Evolutionary conservation across 1,140 invertebrate species (phyloP), one percentile per base, ranked within the genome.

Genomic region (Hestina assimilis): DNA sequence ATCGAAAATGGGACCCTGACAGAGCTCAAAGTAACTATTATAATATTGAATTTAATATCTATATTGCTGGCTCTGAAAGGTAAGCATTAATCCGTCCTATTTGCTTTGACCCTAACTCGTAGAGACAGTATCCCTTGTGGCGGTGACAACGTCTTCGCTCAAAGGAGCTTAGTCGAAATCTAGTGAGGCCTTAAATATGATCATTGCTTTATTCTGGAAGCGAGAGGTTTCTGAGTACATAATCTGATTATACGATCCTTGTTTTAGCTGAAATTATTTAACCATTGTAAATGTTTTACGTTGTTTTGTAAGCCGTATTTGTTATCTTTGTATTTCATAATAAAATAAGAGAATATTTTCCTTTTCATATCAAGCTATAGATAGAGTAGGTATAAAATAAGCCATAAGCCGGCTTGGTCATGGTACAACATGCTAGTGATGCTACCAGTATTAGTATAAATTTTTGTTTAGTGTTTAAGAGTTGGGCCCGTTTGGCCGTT

Each of bases 111-210:
- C 69, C 51, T 14, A 56, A 69, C 63, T 48, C 52, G n/a, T 42
- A 50, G 26, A 54, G 51, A 51, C 33, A 38, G 53, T 43, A 38
- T 66, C 64, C 66, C 65, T 69, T 75, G 68, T 69, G 67, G 69
- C 57, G 64, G 33, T 61, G 67, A 65, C 67, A 66, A 60, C 33
- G 47, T 51, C 66, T 57, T 47, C 51, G 50, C 58, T 68, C 69
- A 74, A 77, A 80, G 63, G 65, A 69, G 75, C 72, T 78, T 74
- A 74, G 60, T 62, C 50, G 28, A 61, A 73, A 75, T 69, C 69
- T 69, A 72, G 58, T 61, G 60, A 57, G 52, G 60, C 59, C 55
- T 65, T 67, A 75, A 68, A 72, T 70, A 67, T 69, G 61, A 72
- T 69, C 65, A 64, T 53, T 45, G 62, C 41, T 33, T 56, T 59